These are phyloP conservation scores for Pheosia gnoma DNA, from an alignment of 2,888 invertebrate genomes.

Conservation along the genomic window DNA sequence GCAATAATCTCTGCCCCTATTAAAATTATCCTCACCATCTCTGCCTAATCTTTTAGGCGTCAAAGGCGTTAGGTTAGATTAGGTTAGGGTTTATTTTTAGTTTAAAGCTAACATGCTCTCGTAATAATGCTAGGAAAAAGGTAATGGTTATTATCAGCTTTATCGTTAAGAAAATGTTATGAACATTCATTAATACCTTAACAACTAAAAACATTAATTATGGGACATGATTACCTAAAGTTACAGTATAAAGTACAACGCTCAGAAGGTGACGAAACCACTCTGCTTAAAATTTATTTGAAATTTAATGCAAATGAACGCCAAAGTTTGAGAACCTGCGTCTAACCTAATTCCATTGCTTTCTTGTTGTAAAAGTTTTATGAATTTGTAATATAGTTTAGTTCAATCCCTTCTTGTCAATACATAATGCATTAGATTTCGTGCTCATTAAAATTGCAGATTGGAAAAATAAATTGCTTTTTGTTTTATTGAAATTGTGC, in stretches of 20 bases:
- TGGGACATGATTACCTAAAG: neutral
- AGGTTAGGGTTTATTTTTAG: no score
- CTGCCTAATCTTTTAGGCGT: no score
- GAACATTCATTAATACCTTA: no score
- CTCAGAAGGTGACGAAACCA: neutral
- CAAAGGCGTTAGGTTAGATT: no score
- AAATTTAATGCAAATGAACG: slow-evolving; percentile 3
- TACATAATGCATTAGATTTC: slow-evolving; percentile 4
- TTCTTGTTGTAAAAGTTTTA: slow-evolving; percentile 6
- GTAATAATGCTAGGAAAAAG: no score
- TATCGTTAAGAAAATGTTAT: no score
- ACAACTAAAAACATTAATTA: no score
- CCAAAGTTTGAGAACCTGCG: slow-evolving; percentile 5
- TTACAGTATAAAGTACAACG: neutral
- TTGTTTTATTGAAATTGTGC: slow-evolving; percentile 4
- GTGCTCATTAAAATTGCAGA: neutral
- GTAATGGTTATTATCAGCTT: no score
- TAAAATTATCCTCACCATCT: no score
- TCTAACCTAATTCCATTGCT: slow-evolving; percentile 6
- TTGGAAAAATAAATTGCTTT: slow-evolving; percentile 1
- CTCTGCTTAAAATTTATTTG: neutral
- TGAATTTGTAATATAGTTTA: slow-evolving; percentile 8
- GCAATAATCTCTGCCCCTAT: no score
- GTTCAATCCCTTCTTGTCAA: slow-evolving; percentile 7
- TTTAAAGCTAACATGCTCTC: no score